These are phyloP conservation scores for Aphidius colemani DNA, from an alignment of 2,888 invertebrate species.

Conservation along the genomic window DNA sequence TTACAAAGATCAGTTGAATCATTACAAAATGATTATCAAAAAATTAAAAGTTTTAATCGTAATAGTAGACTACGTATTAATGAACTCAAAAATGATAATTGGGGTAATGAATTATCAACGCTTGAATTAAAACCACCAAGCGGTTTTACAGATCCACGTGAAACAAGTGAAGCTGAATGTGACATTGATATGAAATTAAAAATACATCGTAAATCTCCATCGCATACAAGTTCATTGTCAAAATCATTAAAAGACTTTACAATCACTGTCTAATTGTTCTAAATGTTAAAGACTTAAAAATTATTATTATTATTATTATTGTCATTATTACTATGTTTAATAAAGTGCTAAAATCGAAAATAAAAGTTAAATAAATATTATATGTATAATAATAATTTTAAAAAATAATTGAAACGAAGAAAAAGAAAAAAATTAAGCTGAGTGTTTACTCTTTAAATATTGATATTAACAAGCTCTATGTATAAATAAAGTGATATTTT, in stretches of 20 bases:
- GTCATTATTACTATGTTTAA: slow-evolving; percentile 31
- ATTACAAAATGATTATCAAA: slow-evolving; percentile 43
- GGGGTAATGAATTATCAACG: slow-evolving; percentile 55
- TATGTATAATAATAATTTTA: slow-evolving; percentile 29
- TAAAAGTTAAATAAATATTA: slow-evolving; percentile 23
- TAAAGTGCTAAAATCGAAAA: slow-evolving; percentile 34
- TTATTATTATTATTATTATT: slow-evolving; percentile 28
- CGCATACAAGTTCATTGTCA: slow-evolving; percentile 50
- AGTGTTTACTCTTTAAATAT: slow-evolving; percentile 34
- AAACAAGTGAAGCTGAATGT: slow-evolving; percentile 58
- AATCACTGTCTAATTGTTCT: slow-evolving; percentile 58
- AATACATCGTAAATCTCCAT: slow-evolving; percentile 49
- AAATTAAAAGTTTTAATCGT: slow-evolving; percentile 34
- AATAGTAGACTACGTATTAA: slow-evolving; percentile 32
- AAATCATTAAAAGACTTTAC: slow-evolving; percentile 59
- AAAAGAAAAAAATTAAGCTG: slow-evolving; percentile 27
- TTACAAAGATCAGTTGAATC: slow-evolving; percentile 52
- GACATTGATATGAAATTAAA: slow-evolving; percentile 57
- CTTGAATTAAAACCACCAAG: slow-evolving; percentile 62
- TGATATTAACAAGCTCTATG: slow-evolving; percentile 36
- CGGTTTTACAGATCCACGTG: slow-evolving; percentile 57
- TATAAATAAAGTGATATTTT: slow-evolving; percentile 43
- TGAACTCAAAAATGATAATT: slow-evolving; percentile 43
- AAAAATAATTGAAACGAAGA: slow-evolving; percentile 18
- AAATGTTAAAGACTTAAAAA: slow-evolving; percentile 41